These are phyloP conservation scores for Ceratothoa steindachneri DNA, from an alignment of 2,888 invertebrate species.

Conservation along the genomic window DNA sequence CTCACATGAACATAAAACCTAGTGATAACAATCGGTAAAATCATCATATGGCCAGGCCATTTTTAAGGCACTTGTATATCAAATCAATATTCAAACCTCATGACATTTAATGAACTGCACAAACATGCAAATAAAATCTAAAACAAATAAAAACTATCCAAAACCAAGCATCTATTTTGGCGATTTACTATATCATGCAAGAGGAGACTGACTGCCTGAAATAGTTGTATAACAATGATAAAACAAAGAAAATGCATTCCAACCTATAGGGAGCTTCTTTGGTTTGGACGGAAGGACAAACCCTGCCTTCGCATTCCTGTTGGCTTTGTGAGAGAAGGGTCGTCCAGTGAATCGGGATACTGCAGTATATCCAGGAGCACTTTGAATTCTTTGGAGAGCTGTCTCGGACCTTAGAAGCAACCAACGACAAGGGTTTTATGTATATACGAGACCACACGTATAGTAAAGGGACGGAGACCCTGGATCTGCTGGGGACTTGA, in stretches of 20 bases:
- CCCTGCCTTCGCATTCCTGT: constrained; percentile 26
- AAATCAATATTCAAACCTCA: no score
- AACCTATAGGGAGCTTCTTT: constrained; percentile 38
- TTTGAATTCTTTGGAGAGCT: neutral
- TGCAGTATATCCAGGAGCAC: constrained; percentile 54
- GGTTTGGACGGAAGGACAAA: constrained; percentile 37
- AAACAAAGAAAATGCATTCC: constrained; percentile 1
- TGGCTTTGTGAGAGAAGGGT: constrained; percentile 49
- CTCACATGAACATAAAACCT: constrained; percentile 76
- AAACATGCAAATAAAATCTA: no score
- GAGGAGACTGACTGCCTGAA: no score
- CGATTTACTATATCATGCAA: no score
- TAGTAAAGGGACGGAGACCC: constrained; percentile 46
- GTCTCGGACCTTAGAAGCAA: neutral
- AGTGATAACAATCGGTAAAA: no score
- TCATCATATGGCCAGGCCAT: no score
- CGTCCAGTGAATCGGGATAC: constrained; percentile 62
- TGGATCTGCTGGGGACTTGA: constrained; percentile 32
- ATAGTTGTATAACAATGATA: no score
- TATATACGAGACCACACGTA: constrained; percentile 48
- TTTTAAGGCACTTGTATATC: no score
- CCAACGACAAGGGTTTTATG: constrained; percentile 23
- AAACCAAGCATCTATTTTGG: no score
- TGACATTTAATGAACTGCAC: no score
- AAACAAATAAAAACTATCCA: no score